Evolutionary conservation across 2,888 invertebrate species (phyloP).

Genomic region (Pristionchus entomophagus): DNA sequence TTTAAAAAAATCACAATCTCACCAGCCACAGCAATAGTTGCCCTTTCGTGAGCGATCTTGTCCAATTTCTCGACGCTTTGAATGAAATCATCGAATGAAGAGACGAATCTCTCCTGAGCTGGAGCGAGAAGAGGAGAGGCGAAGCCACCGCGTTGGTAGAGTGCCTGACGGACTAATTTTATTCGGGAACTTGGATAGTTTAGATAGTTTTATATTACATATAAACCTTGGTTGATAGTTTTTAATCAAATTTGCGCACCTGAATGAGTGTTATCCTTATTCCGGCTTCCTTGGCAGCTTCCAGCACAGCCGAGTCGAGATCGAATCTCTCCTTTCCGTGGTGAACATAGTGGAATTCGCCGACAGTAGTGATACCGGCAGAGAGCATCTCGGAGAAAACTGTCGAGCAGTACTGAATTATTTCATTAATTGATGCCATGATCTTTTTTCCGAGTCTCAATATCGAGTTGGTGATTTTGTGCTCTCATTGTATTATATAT

Average conservation of each 20-base stretch:
- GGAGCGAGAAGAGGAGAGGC: constrained; percentile 59
- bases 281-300: constrained; percentile 70
- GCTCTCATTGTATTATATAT: not conserved
- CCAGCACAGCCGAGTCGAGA: constrained; percentile 69
- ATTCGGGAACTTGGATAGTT: too few species aligned
- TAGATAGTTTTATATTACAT: too few species aligned
- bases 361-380: constrained; percentile 74
- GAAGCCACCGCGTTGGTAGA: constrained; percentile 72
- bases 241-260: too few species aligned
- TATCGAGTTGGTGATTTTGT: not conserved
- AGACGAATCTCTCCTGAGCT: constrained; percentile 65
- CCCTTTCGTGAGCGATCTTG: constrained; percentile 44
- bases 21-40: constrained; percentile 63
- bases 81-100: constrained; percentile 63
- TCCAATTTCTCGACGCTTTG: constrained; percentile 57
- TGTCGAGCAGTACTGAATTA: constrained; percentile 61
- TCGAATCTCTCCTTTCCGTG: constrained; percentile 68
- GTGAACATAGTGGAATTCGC: constrained; percentile 75
- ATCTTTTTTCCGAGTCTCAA: not conserved
- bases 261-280: constrained; percentile 70
- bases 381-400: constrained; percentile 74
- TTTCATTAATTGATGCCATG: not conserved
- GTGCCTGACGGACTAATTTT: constrained; percentile 64
- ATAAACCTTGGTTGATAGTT: too few species aligned
- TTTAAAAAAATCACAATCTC: too few species aligned